Percentiles rank a stretch among this genome's conserved stretches.
These are phyloP conservation scores for Ianthella basta DNA, from an alignment of 37 sponge, comb jelly and placozoan species.

Conservation along the genomic window DNA sequence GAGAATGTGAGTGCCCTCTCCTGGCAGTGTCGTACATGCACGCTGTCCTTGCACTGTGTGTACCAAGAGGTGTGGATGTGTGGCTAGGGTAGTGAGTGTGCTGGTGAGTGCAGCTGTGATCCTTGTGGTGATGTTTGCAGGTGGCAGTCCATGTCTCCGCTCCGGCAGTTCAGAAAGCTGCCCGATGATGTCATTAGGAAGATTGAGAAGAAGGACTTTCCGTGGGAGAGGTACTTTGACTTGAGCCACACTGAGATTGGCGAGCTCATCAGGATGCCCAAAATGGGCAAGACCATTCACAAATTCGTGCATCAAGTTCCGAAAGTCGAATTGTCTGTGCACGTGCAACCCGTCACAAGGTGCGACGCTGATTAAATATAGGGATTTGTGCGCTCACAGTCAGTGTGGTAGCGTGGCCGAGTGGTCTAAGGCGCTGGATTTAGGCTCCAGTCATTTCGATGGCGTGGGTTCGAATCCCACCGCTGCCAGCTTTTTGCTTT, in stretches of 20 bases:
- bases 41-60: not conserved
- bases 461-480: slow-evolving; percentile 36
- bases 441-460: slow-evolving; percentile 27
- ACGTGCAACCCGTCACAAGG: slow-evolving; percentile 99
- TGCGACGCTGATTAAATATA: slow-evolving; percentile 4
- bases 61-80: not conserved
- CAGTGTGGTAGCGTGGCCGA: slow-evolving; percentile 36
- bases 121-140: slow-evolving; percentile 52
- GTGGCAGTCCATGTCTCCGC: slow-evolving; percentile 99
- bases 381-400: not conserved
- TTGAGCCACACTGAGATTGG: slow-evolving; percentile 93
- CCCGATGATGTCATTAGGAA: slow-evolving; percentile 93
- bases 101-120: not conserved
- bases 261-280: slow-evolving; percentile 96
- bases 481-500: slow-evolving; percentile 23
- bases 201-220: slow-evolving; percentile 98
- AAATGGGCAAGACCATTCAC: slow-evolving; percentile 98
- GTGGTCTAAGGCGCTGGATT: slow-evolving; percentile 40
- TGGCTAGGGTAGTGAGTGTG: not conserved
- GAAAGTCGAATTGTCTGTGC: slow-evolving; percentile 93
- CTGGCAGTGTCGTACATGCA: not conserved
- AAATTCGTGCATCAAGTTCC: slow-evolving; percentile 96
- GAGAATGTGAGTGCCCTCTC: slow-evolving; percentile 76
- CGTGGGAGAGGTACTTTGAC: slow-evolving; percentile 96
- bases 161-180: slow-evolving; percentile 97